These are phyloP conservation scores for Artemisiospiza belli DNA, from an alignment of 2,113 vertebrate species.

Conservation along the genomic window DNA sequence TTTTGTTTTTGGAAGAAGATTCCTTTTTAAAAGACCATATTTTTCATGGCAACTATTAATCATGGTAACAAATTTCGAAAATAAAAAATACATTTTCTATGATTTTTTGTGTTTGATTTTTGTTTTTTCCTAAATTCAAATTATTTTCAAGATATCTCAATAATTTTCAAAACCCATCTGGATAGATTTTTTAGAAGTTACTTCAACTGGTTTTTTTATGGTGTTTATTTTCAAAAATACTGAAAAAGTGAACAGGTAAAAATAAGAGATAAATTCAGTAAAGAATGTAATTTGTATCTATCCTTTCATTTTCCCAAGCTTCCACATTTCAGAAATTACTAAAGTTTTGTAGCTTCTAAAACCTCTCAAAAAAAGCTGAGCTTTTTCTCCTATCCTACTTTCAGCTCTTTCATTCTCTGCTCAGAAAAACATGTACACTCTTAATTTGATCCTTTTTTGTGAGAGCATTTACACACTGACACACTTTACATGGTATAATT, in stretches of 20 bases:
- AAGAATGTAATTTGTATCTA: not conserved
- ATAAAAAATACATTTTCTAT: accelerated
- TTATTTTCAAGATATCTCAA: not conserved
- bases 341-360: not conserved
- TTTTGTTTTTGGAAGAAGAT: not conserved
- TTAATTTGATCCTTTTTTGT: not conserved
- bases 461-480: not conserved
- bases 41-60: not conserved
- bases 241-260: not conserved
- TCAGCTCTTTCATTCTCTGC: not conserved
- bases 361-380: accelerated
- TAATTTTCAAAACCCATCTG: not conserved
- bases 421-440: not conserved
- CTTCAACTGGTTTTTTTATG: accelerated
- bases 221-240: not conserved
- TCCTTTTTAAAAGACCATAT: not conserved
- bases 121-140: not conserved
- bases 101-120: not conserved
- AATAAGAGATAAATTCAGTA: not conserved
- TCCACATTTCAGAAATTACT: not conserved
- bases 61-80: not conserved
- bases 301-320: not conserved
- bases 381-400: not conserved
- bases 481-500: not conserved
- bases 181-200: not conserved